Evolutionary conservation across 2,888 invertebrate species (phyloP).

Genomic region (Lithophane semibrunnea): DNA sequence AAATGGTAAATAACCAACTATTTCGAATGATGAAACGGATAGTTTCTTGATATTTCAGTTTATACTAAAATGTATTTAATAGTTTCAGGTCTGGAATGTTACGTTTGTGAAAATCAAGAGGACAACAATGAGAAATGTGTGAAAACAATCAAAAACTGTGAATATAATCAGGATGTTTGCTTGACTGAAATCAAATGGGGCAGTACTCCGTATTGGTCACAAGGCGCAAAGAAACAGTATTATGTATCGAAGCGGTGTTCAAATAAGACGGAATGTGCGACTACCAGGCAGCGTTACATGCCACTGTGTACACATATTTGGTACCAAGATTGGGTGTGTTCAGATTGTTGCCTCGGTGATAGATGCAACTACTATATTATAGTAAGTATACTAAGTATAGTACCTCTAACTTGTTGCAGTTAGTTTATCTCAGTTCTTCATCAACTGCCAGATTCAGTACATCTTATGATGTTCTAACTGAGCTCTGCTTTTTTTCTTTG

Average conservation of each 20-base stretch:
- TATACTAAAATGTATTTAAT: constrained; percentile 68
- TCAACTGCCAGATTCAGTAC: no score
- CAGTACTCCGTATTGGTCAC: constrained; percentile 98
- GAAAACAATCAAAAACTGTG: constrained; percentile 97
- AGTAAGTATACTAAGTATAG: constrained; percentile 91
- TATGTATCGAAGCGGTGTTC: constrained; percentile 98
- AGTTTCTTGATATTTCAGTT: constrained; percentile 3
- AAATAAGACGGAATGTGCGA: constrained; percentile 94
- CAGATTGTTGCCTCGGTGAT: constrained; percentile 98
- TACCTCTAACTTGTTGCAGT: not conserved
- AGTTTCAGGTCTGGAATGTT: constrained; percentile 96
- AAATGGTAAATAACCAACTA: constrained; percentile 56
- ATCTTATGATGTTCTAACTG: not conserved
- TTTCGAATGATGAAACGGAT: constrained; percentile 1
- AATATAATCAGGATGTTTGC: constrained; percentile 96
- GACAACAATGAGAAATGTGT: constrained; percentile 97
- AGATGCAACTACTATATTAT: constrained; percentile 98
- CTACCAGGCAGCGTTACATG: constrained; percentile 93
- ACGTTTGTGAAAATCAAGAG: constrained; percentile 98
- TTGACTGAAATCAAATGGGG: constrained; percentile 98
- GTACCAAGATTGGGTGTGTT: constrained; percentile 99
- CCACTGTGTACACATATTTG: constrained; percentile 96
- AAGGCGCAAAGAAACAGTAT: constrained; percentile 97
- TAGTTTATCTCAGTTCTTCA: not conserved
- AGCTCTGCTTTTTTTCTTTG: not conserved